Base-by-base conservation (phyloP, 2,888 invertebrate species). In the Neoaliturus tenellus region DNA sequence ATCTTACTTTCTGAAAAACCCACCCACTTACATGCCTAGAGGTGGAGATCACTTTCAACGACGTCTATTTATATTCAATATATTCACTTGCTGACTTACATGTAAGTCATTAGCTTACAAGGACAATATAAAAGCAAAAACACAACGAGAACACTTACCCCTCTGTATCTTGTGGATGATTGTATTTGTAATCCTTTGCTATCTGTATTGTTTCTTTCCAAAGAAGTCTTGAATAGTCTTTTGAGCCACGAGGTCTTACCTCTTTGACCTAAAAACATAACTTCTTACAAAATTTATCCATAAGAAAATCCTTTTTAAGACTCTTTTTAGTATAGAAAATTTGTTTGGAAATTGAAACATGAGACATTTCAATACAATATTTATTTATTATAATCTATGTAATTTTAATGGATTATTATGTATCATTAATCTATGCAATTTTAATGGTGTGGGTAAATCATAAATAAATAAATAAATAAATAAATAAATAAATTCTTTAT, bases 181-280 rank as follows among this genome's bases (percentile, higher is more conserved):
- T 58, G 44, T 69, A 48, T 44, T 81, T 67, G 41, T 20, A 67
- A 39, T 81, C 69, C 14, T 58, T 67, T 17, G 81, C 44, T 17
- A 81, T 69, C 31, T 81, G 41, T 20, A 81, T 44, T 10, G 67
- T 67, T 81, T 81, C 81, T 48, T 81, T 81, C 81, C 67, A 69
- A 35, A 81, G 48, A 28, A 69, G 44, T 28, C 33, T 81, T 25
- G 67, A 69, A 33, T 67, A 67, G 20, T 81, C 81, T 31, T 81
- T 81, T 44, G 69, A 44, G 1, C 81, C 69, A 44, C 82, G 88
- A 0, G 94, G 93, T 28, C 93, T 93, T 0, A 94, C 94, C 90
- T 93, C 93, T 90, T 94, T 94, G 0, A 93, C 91, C 93, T 93
- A 85, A 14, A 88, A 67, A 31, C 2, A 31, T 33, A n/a, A n/a